Evolutionary conservation across 64 coral and sea anemone genomes (phyloP).

Genomic region (Dendronephthya gigantea): DNA sequence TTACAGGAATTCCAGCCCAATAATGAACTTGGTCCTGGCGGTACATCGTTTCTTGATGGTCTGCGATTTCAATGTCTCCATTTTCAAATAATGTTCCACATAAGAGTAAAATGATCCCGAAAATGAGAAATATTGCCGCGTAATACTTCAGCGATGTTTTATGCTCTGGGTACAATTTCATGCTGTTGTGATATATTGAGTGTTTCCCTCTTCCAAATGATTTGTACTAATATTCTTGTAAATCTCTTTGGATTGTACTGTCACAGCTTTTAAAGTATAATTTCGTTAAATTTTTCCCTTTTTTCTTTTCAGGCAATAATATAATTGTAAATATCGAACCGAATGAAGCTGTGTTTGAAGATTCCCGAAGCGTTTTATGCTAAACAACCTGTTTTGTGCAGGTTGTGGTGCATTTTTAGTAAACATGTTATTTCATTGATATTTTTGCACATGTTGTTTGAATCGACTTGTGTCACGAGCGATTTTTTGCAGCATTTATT

Average conservation of each 20-base stretch:
- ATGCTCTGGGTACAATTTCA: background rate
- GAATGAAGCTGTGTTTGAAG: background rate
- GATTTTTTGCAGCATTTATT: background rate
- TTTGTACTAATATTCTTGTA: no score
- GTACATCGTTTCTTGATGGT: background rate
- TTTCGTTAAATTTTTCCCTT: background rate
- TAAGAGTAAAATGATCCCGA: background rate
- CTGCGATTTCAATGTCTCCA: background rate
- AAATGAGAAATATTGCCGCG: background rate
- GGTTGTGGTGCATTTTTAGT: no score
- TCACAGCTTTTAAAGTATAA: no score
- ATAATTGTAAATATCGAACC: background rate
- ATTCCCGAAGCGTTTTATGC: background rate
- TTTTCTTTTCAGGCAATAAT: background rate
- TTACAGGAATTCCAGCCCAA: background rate
- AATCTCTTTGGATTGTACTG: no score
- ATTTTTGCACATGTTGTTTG: no score
- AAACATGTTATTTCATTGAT: no score
- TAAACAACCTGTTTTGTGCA: background rate
- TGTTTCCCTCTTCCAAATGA: background rate
- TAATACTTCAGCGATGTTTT: background rate
- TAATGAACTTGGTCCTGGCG: background rate
- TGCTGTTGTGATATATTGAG: background rate
- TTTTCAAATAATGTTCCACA: background rate
- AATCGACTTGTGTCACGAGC: no score